Evolutionary conservation across 2,113 vertebrate genomes (phyloP), one percentile per base, ranked within the genome.

Genomic region (Tringa solitaria): DNA sequence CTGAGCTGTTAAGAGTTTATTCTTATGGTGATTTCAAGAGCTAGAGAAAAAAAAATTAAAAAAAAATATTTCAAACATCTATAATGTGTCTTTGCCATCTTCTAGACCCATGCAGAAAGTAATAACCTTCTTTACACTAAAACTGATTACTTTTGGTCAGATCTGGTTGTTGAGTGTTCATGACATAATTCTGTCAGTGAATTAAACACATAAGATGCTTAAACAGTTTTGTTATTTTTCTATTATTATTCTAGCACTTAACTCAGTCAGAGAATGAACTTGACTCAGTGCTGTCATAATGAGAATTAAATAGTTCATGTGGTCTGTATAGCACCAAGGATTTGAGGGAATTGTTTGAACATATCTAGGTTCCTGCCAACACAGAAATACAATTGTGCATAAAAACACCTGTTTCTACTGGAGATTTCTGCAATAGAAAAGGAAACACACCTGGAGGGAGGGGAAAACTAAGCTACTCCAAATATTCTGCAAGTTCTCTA

Each of bases 21-120:
- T 37, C 19, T 81, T 63, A 57, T 0, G 3, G 18, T 35, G 39
- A 60, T 50, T 69, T 78, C 43, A 83, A 64, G 17, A 91, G 30
- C 6, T 72, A 2, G 22, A 54, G 73, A 70, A 57, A 57, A 22
- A 22, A n/a, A 32, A 9, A 1, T 39, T 0, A 1, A 33, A 1
- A 33, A 13, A 64, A 39, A 16, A 46, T 19, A 46, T 46, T 63
- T 24, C 60, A 65, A 45, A 11, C 8, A 77, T 33, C 23, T 6
- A 4, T 41, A 7, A 17, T 8, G 7, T 50, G 7, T 65, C 14
- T 22, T 75, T 41, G 11, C 6, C 17, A 4, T 64, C 33, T 84
- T 73, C 54, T 26, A 72, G 43, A 80, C 1, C 5, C 35, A 23
- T 43, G 26, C 16, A 5, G 8, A 53, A 82, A 65, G 9, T 24